Evolutionary conservation across 1,140 invertebrate species (phyloP), one percentile per base, ranked within the genome.

Genomic region (Brachionus sp.): DNA sequence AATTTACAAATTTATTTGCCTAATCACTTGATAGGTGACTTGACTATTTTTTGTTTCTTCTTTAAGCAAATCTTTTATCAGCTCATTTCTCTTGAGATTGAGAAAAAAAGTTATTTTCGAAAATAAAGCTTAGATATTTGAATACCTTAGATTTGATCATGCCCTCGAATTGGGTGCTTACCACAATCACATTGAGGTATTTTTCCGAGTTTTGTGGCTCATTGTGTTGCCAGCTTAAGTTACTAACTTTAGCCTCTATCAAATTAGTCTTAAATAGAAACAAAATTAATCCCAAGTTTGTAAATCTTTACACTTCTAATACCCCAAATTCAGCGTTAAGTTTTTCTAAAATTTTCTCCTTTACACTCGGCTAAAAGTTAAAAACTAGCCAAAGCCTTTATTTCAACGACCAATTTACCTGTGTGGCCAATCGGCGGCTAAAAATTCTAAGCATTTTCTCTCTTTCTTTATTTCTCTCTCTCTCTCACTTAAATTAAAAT

Each of bases 221-320:
- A 62, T 80, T 19, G 37, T 80, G 46, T 25, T 80, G 57, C 77
- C 77, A 80, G 25, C 77, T 62, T 25, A 62, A 23, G 25, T 80
- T 80, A 39, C 35, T 80, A 10, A 80, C 77, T 80, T 16, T 25
- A 66, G 77, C 77, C 19, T n/a, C n/a, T 9, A 80, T 5, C 37
- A 80, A 80, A 57, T 80, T 66, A 33, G 16, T 62, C 75, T 78
- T 25, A 4, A 46, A n/a, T 23, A 39, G 46, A 9, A 2, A 75
- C n/a, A 33, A 78, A 33, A 50, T 78, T 37, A 62, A 62, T 35
- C 75, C 29, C 25, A 9, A n/a, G 6, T 77, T 23, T 29, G 29
- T 29, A 37, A 77, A 37, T 77, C 37, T 13, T n/a, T 6, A 12
- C 64, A 66, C 64, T 13, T 16, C 73, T 78, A 53, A 57, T 78